These are phyloP conservation scores for Pantherophis vulpinus DNA, from an alignment of 2,797 vertebrate species.

Conservation along the genomic window DNA sequence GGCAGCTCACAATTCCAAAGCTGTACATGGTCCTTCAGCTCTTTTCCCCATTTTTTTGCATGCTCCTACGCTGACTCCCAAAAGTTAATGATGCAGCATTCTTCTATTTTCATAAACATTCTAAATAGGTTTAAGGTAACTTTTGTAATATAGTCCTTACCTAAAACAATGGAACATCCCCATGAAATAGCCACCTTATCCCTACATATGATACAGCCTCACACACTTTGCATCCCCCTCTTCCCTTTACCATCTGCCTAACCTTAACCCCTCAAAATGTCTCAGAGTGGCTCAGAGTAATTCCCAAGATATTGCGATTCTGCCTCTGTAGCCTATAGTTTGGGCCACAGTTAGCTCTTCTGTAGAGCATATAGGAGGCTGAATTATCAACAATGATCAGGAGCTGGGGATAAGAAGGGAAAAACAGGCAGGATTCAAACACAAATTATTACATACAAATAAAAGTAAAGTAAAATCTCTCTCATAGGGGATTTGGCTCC, in stretches of 20 bases:
- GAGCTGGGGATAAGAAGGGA: not conserved
- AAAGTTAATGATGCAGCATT: not conserved
- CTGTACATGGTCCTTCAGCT: not conserved
- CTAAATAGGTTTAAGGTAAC: not conserved
- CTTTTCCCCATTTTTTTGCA: not conserved
- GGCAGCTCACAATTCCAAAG: not conserved
- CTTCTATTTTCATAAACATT: not conserved
- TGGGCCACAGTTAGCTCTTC: not conserved
- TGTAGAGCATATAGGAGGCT: not conserved
- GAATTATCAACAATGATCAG: not conserved
- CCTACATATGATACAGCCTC: not conserved
- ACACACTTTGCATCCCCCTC: not conserved
- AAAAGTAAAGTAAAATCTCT: not conserved
- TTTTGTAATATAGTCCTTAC: not conserved
- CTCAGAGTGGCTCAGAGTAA: not conserved
- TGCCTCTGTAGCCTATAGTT: not conserved
- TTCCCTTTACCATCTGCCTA: not conserved
- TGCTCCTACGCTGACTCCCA: not conserved
- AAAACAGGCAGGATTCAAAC: not conserved
- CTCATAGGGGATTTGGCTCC: not conserved
- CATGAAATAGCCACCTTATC: not conserved
- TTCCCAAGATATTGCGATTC: not conserved
- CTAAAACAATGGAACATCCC: not conserved
- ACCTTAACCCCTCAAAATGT: not conserved
- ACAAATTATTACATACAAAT: not conserved